Evolutionary conservation across 1,140 invertebrate species (phyloP).

Genomic region (Meloidogyne exigua): DNA sequence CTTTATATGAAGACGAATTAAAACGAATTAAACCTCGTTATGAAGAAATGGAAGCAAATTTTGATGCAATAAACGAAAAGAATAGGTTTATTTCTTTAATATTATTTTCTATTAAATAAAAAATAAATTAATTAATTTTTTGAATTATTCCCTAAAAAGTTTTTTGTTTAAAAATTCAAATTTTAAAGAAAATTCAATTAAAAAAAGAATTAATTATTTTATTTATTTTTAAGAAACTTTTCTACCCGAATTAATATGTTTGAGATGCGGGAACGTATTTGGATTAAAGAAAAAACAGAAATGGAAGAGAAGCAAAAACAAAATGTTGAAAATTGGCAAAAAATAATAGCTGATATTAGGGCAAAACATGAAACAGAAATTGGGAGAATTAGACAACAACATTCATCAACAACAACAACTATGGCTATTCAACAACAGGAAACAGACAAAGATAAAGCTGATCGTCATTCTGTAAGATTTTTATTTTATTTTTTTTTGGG

Average conservation of each 20-base stretch:
- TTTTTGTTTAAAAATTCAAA: too few species aligned
- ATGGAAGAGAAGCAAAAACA: slow-evolving; percentile 25
- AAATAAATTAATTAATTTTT: too few species aligned
- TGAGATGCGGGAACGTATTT: slow-evolving; percentile 30
- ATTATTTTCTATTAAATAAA: too few species aligned
- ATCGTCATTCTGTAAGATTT: slow-evolving; percentile 13
- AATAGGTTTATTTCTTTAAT: slow-evolving; percentile 20
- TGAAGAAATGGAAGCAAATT: slow-evolving; percentile 25
- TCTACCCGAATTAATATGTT: slow-evolving; percentile 25
- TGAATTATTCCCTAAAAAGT: too few species aligned
- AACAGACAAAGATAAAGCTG: neutral
- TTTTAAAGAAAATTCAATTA: too few species aligned
- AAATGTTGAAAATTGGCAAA: slow-evolving; percentile 18
- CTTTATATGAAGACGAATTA: slow-evolving; percentile 29
- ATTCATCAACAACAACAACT: neutral
- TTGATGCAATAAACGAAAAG: slow-evolving; percentile 16
- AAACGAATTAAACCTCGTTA: slow-evolving; percentile 30
- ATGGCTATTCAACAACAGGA: too few species aligned
- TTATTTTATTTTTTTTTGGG: neutral
- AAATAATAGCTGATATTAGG: slow-evolving; percentile 5
- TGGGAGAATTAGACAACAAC: neutral
- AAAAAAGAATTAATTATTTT: too few species aligned
- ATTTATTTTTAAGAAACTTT: slow-evolving; percentile 16
- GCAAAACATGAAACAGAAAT: slow-evolving; percentile 7
- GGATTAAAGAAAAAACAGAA: slow-evolving; percentile 29